A percentile compares a stretch with the other conserved stretches of the same genome.
These are phyloP conservation scores for Cinclus cinclus DNA, from an alignment of 2,113 vertebrate species.

Conservation along the genomic window DNA sequence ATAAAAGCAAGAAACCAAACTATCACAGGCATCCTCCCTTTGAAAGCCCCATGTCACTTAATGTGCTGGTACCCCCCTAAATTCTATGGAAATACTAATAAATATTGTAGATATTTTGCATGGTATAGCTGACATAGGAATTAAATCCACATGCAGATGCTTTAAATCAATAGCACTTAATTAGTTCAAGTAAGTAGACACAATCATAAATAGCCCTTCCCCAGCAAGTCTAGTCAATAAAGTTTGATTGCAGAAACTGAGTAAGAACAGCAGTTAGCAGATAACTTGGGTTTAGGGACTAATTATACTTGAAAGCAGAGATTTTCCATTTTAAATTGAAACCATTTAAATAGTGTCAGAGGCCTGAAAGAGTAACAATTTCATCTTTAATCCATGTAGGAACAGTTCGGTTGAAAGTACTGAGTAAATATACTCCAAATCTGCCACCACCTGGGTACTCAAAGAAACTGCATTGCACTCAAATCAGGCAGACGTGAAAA, in stretches of 20 bases:
- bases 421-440: not conserved
- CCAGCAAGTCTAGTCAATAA: not conserved
- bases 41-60: not conserved
- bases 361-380: not conserved
- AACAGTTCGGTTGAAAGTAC: not conserved
- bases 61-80: not conserved
- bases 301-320: not conserved
- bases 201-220: not conserved
- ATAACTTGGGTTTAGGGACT: not conserved
- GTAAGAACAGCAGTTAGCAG: not conserved
- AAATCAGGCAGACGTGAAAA: not conserved
- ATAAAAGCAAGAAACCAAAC: not conserved
- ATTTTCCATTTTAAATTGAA: not conserved
- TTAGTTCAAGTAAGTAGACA: not conserved
- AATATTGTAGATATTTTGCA: not conserved
- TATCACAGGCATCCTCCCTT: not conserved
- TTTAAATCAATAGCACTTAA: not conserved
- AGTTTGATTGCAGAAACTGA: not conserved
- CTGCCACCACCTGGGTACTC: not conserved
- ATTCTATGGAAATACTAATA: not conserved
- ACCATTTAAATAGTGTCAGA: not conserved
- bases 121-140: not conserved
- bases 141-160: not conserved
- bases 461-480: not conserved
- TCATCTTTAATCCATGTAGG: not conserved